Base-by-base conservation (phyloP, 1,140 invertebrate species). In the Calosoma granatense region DNA sequence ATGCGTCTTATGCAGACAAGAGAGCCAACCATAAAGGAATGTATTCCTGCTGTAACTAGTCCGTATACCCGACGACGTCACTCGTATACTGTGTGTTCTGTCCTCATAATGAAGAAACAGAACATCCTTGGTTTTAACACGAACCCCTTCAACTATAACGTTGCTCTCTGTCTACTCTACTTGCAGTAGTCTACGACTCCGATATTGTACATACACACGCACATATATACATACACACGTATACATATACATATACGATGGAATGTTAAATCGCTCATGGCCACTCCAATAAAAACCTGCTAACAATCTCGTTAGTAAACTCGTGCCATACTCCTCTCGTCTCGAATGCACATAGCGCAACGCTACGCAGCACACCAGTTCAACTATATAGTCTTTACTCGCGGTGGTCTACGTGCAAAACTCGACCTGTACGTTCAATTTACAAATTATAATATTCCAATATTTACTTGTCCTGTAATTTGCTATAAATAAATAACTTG, bases 301-400 rank as follows among this genome's bases (percentile, higher is more conserved):
- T 47, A 47, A 47, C 41, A 47, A 47, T 47, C 41, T 47, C 41
- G 41, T 47, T 47, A 47, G 41, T 17, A 47, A 47, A 47, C 41
- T 17, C 41, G 9, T 47, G 17, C 41, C 4, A 17, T 47, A 47
- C 6, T 17, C 17, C 15, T 11, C 3, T 17, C 15, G 6, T 47
- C 3, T 47, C 9, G 6, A 11, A 12, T 17, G 3, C 14, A 30
- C 26, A 14, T 30, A 30, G 14, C 4, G 26, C 26, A 14, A 30
- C 14, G 4, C 26, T n/a, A n/a, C 26, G 6, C 14, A 6, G 26
- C 26, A 30, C 4, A 30, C 26, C 14, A 30, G 14, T 6, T 30
- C 26, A 30, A 30, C 26, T 30, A 30, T 14, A 30, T 4, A 4
- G 26, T 14, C 4, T 30, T 30, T 30, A 6, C 4, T 30, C 14